These are phyloP conservation scores for Rhinophrynus dorsalis DNA, from an alignment of 2,797 vertebrate species.

Conservation along the genomic window DNA sequence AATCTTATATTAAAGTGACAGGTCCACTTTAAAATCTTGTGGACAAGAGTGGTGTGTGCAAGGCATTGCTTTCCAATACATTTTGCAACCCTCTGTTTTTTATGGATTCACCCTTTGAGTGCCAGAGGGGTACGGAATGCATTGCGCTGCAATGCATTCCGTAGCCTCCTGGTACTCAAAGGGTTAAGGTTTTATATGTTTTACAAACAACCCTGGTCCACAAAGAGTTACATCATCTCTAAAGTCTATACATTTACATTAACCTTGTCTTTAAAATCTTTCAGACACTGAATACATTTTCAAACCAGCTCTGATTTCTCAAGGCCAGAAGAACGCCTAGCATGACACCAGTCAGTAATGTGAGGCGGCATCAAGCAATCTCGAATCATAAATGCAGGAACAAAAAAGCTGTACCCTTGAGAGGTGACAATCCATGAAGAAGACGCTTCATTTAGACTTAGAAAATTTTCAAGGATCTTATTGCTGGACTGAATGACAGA, in stretches of 20 bases:
- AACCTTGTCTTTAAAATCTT: constrained; percentile 52
- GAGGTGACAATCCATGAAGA: constrained; percentile 61
- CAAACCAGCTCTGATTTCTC: constrained; percentile 58
- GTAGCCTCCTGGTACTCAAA: too few relatives aligned
- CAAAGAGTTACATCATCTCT: neutral
- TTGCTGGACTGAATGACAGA: neutral
- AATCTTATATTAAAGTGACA: too few relatives aligned
- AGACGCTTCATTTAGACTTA: constrained; percentile 49
- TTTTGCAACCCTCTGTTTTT: too few relatives aligned
- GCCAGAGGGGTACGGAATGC: too few relatives aligned
- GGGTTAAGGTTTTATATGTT: too few relatives aligned
- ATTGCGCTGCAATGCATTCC: too few relatives aligned
- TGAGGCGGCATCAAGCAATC: constrained; percentile 63
- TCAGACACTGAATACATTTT: constrained; percentile 65
- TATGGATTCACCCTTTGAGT: too few relatives aligned
- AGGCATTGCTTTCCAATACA: too few relatives aligned
- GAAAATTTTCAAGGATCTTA: constrained; percentile 57
- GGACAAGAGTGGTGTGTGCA: too few relatives aligned
- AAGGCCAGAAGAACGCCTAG: constrained; percentile 54
- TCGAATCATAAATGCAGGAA: constrained; percentile 63
- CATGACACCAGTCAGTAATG: constrained; percentile 54
- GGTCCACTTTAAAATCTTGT: too few relatives aligned
- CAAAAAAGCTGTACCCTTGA: constrained; percentile 52
- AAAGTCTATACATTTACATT: neutral
- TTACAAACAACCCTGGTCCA: too few relatives aligned